Evolutionary conservation across 2,888 invertebrate genomes (phyloP), one percentile per base, ranked within the genome.

Genomic region (Dione vanillae): DNA sequence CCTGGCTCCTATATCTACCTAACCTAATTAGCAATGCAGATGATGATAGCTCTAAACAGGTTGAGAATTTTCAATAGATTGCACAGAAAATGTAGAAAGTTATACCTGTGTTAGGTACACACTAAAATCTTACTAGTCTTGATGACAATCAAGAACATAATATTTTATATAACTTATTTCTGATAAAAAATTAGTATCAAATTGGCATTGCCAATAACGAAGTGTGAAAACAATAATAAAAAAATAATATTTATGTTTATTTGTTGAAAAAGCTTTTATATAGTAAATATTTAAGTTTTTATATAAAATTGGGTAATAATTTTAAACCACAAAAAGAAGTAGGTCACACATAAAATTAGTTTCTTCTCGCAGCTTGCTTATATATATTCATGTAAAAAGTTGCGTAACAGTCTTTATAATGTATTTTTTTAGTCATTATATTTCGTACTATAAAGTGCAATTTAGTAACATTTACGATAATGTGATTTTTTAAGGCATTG

Each of bases 311-410:
- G 43, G 40, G n/a, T 43, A 49, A 61, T 51, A 58, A 67, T 61
- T 67, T 67, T 52, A 27, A 67, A 61, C 61, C 19, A n/a, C 49
- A 67, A 49, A 16, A 61, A 67, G 19, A 67, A 52, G 35, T 52
- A 61, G 51, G 61, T 43, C 51, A 35, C 52, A 61, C 61, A 67
- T 61, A 61, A 67, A 61, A 67, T 61, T 52, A 52, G 61, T 51
- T 52, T 67, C 58, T 43, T 43, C 51, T 41, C 43, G 61, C 51
- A 43, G 61, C 51, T 61, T n/a, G 61, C 41, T 67, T 45, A n/a
- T n/a, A n/a, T 52, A 67, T 67, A 61, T 67, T 67, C 51, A 51
- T 61, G 61, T 67, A 49, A 49, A 64, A 64, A 49, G 64, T 64
- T 49, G 19, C 49, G 64, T 64, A 49, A 64, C 47, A 49, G 19